Base-by-base conservation (phyloP, 1,140 invertebrate species). In the Drosophila miranda region DNA sequence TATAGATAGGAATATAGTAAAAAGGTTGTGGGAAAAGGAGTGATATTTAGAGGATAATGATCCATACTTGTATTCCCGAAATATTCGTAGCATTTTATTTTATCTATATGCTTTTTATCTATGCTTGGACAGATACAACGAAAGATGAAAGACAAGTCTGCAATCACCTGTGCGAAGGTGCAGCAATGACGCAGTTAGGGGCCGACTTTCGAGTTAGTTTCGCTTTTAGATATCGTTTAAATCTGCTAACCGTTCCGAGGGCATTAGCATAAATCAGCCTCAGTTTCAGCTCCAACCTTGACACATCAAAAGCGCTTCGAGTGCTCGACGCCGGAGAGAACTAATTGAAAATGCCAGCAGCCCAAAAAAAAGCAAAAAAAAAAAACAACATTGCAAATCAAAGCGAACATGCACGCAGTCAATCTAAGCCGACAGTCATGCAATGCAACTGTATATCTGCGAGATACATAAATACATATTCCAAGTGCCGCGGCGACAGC, bases 401-500 rank as follows among this genome's bases (percentile, higher is more conserved):
- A 75, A 52, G 34, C 50, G 75, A 62, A 38, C 72, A 75, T 71
- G 72, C 72, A 75, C 1, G 19, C 55, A 75, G 72, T 67, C 72
- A 75, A 75, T 75, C 72, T 66, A 50, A 67, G 72, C 53, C 76
- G 54, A 76, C 80, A 75, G 79, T 59, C 66, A 62, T 66, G 75
- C 62, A 78, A 82, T 19, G 44, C 63, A 14, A 54, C 46, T 69
- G 48, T 38, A 26, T 75, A 78, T 75, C 79, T 78, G 61, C 45
- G 41, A 64, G 79, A 83, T 83, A 83, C 79, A 71, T 68, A 77
- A 71, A 77, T 64, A 72, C 56, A 83, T 83, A 84, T 77, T 86
- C 81, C 77, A 86, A 84, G 77, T 86, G 77, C 46, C 81, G 57
- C 68, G 81, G 51, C 73, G 81, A 84, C 81, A 87, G 81, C 81